These are phyloP conservation scores for Cyphomyrus discorhynchus DNA, from an alignment of 2,113 vertebrate species.

Conservation along the genomic window DNA sequence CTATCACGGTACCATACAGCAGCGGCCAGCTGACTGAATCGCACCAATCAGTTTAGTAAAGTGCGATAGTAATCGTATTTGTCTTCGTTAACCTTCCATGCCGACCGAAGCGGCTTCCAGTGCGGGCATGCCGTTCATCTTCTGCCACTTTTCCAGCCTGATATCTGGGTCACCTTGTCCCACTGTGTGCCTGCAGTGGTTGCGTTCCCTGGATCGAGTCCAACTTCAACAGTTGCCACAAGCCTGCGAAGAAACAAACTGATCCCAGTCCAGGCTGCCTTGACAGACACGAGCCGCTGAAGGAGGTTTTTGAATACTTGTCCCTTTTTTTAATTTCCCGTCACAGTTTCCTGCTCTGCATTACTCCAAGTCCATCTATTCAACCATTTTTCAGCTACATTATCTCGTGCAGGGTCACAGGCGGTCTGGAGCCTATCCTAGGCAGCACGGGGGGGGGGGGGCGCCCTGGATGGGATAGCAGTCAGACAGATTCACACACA, in stretches of 20 bases:
- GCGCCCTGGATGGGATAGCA: neutral
- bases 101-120: neutral
- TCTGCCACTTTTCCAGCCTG: neutral
- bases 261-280: neutral
- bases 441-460: neutral
- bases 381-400: neutral
- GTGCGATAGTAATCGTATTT: neutral
- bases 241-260: neutral
- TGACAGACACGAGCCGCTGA: neutral
- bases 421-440: neutral
- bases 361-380: neutral
- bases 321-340: neutral
- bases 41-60: neutral
- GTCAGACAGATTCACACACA: neutral
- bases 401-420: neutral
- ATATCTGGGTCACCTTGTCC: slow-evolving; percentile 1
- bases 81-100: neutral
- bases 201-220: neutral
- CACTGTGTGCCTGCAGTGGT: neutral
- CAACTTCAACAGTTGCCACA: neutral
- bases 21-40: neutral
- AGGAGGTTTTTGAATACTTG: neutral
- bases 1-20: neutral
- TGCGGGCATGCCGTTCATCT: neutral
- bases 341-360: neutral